Evolutionary conservation across 2,113 vertebrate genomes (phyloP), one percentile per base, ranked within the genome.

Genomic region (Festucalex cinctus): DNA sequence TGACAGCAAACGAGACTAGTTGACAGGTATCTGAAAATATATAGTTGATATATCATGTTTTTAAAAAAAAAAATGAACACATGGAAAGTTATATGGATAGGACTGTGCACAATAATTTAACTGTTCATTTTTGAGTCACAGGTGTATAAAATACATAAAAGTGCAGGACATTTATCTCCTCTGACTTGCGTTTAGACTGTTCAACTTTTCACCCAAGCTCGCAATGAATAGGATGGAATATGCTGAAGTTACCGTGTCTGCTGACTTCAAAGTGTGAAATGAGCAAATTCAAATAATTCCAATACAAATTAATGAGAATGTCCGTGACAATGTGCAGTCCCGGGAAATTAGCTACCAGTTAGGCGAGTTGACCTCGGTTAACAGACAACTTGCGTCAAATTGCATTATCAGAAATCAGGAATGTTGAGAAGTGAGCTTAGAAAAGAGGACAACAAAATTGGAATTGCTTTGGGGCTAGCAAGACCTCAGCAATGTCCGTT

Each of bases 211-310:
- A 54, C 22, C 51, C 24, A 54, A 54, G 24, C 22, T 54, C 10
- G 8, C 51, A 24, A 26, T 26, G 22, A 54, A 54, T 14, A 14
- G 51, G 51, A 26, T 54, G 10, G 22, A 22, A 54, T 26, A 54
- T 54, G 51, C 51, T 26, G 51, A 54, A 54, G 51, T 54, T 54
- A 13, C 22, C 51, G 22, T 26, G 51, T 14, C 22, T 3, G 0
- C 51, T 14, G 22, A 26, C 51, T 54, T 54, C 51, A 54, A 54
- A n/a, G 51, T 26, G 51, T 54, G 51, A 54, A 54, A 54, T 54
- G n/a, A 54, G 24, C 51, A 54, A 24, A 54, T 54, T 54, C 22
- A 24, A 54, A 24, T 13, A 26, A 54, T 10, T 32, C 28, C 3
- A 54, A 54, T 20, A n/a, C 12, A n/a, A 49, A 51, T 51, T 51